Evolutionary conservation across 2,113 vertebrate species (phyloP).

Genomic region (Microtus montanus): DNA sequence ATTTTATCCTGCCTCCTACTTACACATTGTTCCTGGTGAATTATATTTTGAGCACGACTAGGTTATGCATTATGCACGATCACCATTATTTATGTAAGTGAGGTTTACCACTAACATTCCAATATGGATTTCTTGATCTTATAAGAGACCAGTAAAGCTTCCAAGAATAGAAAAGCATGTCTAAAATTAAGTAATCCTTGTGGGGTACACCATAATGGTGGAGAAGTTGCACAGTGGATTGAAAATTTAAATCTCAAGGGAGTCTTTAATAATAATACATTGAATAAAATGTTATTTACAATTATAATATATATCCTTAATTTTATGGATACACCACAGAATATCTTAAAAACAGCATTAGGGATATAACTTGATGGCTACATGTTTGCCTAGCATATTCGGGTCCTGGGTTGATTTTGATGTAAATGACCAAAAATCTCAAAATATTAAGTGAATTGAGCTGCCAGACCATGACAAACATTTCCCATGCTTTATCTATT

Average conservation of each 20-base stretch:
- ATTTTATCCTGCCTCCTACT: slow-evolving; percentile 33
- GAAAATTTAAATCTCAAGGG: slow-evolving; percentile 80
- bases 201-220: slow-evolving; percentile 52
- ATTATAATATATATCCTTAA: slow-evolving; percentile 81
- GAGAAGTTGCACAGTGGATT: slow-evolving; percentile 25
- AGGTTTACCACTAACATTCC: slow-evolving; percentile 73
- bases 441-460: slow-evolving; percentile 76
- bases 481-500: slow-evolving; percentile 79
- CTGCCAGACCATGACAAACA: slow-evolving; percentile 80
- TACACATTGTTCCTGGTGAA: slow-evolving; percentile 47
- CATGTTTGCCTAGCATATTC: background rate
- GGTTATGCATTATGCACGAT: slow-evolving; percentile 68
- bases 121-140: slow-evolving; percentile 61
- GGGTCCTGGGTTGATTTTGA: background rate
- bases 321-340: slow-evolving; percentile 77
- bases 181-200: slow-evolving; percentile 71
- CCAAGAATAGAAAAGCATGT: slow-evolving; percentile 70
- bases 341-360: slow-evolving; percentile 69
- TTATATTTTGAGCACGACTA: slow-evolving; percentile 72
- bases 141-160: slow-evolving; percentile 61
- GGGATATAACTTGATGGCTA: background rate
- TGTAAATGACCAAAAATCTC: slow-evolving; percentile 24
- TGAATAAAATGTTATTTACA: slow-evolving; percentile 83
- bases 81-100: slow-evolving; percentile 71
- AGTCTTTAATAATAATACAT: slow-evolving; percentile 80